Conservation (phyloP, 2,888 invertebrate species). For the Rhynchonema sp. region DNA sequence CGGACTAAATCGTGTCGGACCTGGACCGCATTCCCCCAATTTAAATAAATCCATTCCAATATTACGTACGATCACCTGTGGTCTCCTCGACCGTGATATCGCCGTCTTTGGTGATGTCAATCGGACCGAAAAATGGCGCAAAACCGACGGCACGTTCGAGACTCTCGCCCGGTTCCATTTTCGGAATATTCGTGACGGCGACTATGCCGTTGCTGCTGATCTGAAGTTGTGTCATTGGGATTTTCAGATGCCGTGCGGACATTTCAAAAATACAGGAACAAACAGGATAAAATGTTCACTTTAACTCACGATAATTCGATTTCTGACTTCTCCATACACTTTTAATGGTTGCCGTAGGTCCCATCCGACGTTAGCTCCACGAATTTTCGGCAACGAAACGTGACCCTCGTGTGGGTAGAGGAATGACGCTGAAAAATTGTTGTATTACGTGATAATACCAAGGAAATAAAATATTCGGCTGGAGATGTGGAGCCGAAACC, state of each 20-base stretch:
- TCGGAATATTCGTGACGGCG: constrained; percentile 13
- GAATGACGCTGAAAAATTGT: constrained; percentile 11
- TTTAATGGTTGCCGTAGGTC: constrained; percentile 16
- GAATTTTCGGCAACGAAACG: constrained; percentile 14
- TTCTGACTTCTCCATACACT: constrained; percentile 17
- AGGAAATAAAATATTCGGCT: not conserved
- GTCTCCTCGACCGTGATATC: constrained; percentile 8
- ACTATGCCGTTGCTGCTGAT: constrained; percentile 21
- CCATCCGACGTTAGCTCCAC: constrained; percentile 17
- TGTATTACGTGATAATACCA: too few relatives aligned
- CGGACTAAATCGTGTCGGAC: too few relatives aligned
- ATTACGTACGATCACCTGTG: too few relatives aligned
- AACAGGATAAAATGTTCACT: not conserved
- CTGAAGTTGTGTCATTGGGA: constrained; percentile 8
- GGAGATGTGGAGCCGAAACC: too few relatives aligned
- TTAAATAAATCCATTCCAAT: too few relatives aligned
- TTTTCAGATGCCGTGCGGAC: not conserved
- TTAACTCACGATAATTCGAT: constrained; percentile 15
- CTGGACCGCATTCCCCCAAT: too few relatives aligned
- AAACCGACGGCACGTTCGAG: constrained; percentile 18
- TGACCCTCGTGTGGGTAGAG: constrained; percentile 17
- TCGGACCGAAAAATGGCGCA: constrained; percentile 23
- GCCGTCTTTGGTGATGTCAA: constrained; percentile 17
- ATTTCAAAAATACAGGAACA: not conserved
- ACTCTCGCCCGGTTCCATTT: constrained; percentile 8